These are phyloP conservation scores for Phylloscopus trochilus DNA, from an alignment of 2,113 vertebrate genomes.

Conservation along the genomic window DNA sequence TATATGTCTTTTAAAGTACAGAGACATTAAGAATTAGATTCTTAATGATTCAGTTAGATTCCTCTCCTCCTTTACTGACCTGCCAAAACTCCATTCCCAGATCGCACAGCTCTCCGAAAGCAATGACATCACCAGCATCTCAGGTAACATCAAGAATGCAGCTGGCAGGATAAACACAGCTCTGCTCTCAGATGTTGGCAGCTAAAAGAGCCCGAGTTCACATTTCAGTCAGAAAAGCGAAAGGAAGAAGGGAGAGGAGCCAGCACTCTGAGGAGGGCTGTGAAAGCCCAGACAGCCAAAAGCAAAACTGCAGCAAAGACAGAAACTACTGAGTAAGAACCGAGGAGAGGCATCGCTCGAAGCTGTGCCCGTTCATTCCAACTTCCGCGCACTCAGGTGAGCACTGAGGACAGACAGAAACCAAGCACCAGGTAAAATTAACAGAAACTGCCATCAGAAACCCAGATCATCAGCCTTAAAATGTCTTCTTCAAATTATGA, in stretches of 20 bases:
- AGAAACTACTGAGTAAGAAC: not conserved
- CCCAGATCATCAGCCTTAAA: not conserved
- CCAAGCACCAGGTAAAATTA: not conserved
- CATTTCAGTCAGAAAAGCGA: conserved; percentile 8
- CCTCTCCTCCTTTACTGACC: conserved; percentile 40
- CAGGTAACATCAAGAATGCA: not conserved
- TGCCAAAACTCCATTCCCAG: conserved; percentile 25
- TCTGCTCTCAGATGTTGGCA: conserved; percentile 6
- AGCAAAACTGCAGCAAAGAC: not conserved
- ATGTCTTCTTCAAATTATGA: not conserved
- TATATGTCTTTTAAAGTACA: not conserved
- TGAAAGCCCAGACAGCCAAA: not conserved
- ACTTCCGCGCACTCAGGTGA: not conserved
- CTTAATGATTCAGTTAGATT: not conserved
- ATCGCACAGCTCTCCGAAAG: not conserved
- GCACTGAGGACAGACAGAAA: not conserved
- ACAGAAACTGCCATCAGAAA: not conserved
- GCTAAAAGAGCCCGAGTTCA: conserved; percentile 17
- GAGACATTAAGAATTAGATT: not conserved
- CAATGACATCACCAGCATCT: conserved; percentile 12
- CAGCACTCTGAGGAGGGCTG: not conserved
- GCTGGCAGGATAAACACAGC: conserved; percentile 2
- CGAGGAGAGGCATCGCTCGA: rapidly evolving
- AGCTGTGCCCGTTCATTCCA: not conserved
- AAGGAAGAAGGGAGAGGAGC: not conserved